A percentile compares a stretch with the other conserved stretches of the same genome.
Conservation (phyloP, 2,113 vertebrate genomes). For the Alexandromys fortis region DNA sequence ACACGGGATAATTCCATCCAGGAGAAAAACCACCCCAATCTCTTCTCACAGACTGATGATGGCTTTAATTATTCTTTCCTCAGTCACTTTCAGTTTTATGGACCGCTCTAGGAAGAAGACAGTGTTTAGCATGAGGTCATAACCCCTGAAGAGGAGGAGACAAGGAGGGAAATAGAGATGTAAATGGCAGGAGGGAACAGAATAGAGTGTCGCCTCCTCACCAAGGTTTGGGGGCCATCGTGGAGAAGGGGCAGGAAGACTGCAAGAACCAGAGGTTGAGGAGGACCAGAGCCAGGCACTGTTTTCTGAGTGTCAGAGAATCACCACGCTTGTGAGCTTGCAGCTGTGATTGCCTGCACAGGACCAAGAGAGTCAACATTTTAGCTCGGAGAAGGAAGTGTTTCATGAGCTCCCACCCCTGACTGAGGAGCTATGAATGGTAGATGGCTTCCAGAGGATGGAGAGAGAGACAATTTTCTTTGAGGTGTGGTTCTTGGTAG, state of each 20-base stretch:
- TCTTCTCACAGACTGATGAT: neutral
- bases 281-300: neutral
- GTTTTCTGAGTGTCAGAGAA: neutral
- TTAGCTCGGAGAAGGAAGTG: neutral
- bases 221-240: neutral
- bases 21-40: neutral
- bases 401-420: neutral
- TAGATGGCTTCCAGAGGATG: neutral
- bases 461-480: neutral
- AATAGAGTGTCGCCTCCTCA: neutral
- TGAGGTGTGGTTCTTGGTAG: neutral
- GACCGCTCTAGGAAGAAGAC: constrained; percentile 28
- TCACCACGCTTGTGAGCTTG: neutral
- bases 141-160: constrained; percentile 1
- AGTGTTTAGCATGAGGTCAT: neutral
- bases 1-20: neutral
- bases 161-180: neutral
- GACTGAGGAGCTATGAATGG: neutral
- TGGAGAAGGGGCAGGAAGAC: neutral
- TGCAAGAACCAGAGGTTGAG: neutral
- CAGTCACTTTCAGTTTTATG: constrained; percentile 5
- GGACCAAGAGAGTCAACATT: neutral
- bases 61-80: constrained; percentile 29
- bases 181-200: neutral
- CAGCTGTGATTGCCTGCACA: neutral